Evolutionary conservation across 2,888 invertebrate genomes (phyloP), one percentile per base, ranked within the genome.

Genomic region (Ichneumoninae sp.): DNA sequence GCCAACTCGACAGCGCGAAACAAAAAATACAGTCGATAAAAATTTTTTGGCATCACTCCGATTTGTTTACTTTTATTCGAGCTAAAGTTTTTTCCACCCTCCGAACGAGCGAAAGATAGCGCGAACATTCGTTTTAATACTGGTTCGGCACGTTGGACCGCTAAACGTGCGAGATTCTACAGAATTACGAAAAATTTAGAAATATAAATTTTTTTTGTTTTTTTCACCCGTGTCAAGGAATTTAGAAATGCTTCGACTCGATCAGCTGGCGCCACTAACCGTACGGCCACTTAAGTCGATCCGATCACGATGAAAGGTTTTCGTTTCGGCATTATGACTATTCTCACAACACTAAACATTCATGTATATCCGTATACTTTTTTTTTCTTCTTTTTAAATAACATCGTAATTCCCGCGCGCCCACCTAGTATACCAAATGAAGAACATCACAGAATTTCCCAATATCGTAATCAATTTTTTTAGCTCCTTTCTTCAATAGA

Each of bases 371-470:
- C 92, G 92, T 92, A 93, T 93, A 93, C 92, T 89, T 91, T 90
- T 88, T 87, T 76, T 81, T 30, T 75, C 47, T 78, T 65, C 77
- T 54, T 87, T 90, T 89, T 87, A 87, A 80, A 85, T 89, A 90
- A 90, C 89, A 90, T 90, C 87, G 88, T 86, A 89, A 89, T 87
- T 88, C 86, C 84, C 85, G 33, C 62, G 62, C 62, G 30, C 13
- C 87, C 87, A 82, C 88, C 86, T 90, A 91, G 89, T 91, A 91
- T 90, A 90, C 89, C 90, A 93, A 93, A 90, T 91, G 91, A 93
- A 93, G 90, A 90, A 93, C 93, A 93, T 93, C 93, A 93, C 93
- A 93, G 93, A 93, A 93, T 92, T 93, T 93, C 89, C 91, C 90
- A 90, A 90, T 91, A 91, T 90, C 88, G 88, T 88, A 89, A 90